Percentiles rank a stretch among this genome's conserved stretches.
Evolutionary conservation across 2,888 invertebrate species (phyloP).

Genomic region (Mesorhabditis sp.): DNA sequence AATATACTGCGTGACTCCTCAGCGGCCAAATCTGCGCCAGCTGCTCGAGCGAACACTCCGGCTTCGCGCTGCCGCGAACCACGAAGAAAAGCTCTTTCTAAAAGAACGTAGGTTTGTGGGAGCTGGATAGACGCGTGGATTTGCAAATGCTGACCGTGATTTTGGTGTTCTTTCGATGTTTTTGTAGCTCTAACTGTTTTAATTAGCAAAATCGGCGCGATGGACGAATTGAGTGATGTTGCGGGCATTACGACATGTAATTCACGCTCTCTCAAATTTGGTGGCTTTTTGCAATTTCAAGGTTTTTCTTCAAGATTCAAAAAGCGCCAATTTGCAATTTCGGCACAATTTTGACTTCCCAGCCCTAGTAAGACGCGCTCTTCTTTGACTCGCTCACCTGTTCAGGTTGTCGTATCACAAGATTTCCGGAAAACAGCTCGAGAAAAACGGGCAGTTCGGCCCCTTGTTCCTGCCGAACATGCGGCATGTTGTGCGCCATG

Average conservation of each 20-base stretch:
- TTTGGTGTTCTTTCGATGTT: no score
- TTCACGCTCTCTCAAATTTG: no score
- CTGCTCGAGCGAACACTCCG: conserved; percentile 25
- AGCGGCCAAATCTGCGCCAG: conserved; percentile 18
- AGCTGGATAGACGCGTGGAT: no score
- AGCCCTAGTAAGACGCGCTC: background rate
- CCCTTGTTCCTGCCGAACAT: conserved; percentile 29
- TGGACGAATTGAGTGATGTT: no score
- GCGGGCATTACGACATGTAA: no score
- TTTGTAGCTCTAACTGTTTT: no score
- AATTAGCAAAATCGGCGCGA: no score
- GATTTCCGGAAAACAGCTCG: conserved; percentile 22
- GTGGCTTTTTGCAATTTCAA: no score
- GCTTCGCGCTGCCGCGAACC: conserved; percentile 22
- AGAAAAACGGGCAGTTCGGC: conserved; percentile 32
- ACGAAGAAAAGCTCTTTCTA: conserved; percentile 14
- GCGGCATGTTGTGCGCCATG: conserved; percentile 39
- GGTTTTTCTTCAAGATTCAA: no score
- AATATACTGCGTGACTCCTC: conserved; percentile 30
- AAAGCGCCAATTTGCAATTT: no score
- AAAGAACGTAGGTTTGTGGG: background rate
- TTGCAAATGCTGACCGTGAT: no score
- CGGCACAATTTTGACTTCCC: no score
- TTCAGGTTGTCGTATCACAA: conserved; percentile 3
- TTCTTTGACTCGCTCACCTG: background rate